These are phyloP conservation scores for Synodontis membranacea DNA, from an alignment of 2,113 vertebrate species.

Conservation along the genomic window DNA sequence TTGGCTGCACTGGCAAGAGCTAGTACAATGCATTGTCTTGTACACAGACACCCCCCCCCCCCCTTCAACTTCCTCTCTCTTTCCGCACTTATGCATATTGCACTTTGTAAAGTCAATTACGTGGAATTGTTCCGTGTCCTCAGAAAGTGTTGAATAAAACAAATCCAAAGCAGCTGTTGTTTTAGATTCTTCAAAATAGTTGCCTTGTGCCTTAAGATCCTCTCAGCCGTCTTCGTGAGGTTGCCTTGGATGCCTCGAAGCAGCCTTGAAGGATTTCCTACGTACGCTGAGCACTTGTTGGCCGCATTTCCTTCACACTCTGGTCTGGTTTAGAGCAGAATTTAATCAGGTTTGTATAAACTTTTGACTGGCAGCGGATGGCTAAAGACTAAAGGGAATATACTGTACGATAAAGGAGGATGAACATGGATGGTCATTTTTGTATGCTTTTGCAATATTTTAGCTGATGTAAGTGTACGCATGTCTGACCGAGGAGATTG, in stretches of 20 bases:
- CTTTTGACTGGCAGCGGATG: not conserved
- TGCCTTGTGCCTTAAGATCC: not conserved
- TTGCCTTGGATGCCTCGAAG: not conserved
- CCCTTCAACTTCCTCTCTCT: not conserved
- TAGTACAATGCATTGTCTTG: not conserved
- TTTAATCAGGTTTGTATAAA: not conserved
- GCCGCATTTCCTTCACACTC: not conserved
- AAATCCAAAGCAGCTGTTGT: not conserved
- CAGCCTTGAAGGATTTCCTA: not conserved
- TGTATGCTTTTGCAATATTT: not conserved
- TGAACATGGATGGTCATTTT: not conserved
- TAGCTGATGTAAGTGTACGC: not conserved
- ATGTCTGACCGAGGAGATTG: too few species aligned
- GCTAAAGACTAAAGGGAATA: not conserved
- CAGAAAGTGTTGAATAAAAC: not conserved
- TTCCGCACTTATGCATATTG: not conserved
- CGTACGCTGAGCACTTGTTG: not conserved
- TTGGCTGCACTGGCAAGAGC: not conserved
- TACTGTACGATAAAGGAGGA: not conserved
- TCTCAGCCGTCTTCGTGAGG: not conserved
- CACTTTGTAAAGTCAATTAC: not conserved
- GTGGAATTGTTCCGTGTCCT: not conserved
- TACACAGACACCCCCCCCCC: not conserved
- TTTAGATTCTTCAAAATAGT: not conserved
- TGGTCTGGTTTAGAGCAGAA: not conserved